phyloP scores from a whole-genome alignment of 64 coral and sea anemone genomes.

The Orbicella faveolata region DNA sequence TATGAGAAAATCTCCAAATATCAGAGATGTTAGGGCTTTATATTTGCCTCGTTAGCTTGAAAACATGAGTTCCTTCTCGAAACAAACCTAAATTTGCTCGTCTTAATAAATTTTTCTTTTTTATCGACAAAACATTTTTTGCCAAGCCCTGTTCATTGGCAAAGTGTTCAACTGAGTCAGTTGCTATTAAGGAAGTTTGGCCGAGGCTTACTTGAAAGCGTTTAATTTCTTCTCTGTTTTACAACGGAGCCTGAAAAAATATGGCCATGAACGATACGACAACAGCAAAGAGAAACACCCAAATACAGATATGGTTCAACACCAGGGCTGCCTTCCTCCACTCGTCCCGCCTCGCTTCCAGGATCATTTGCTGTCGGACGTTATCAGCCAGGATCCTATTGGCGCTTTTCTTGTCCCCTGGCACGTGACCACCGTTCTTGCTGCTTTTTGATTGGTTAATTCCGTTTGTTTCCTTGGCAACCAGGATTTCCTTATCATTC shows the following conservation, averaged over 20 bases:
- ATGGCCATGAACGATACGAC: slow-evolving; percentile 53
- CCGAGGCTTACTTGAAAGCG: too few species aligned
- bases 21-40: too few species aligned
- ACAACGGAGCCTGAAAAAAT: slow-evolving; percentile 54
- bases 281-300: slow-evolving; percentile 66
- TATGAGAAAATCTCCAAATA: too few species aligned
- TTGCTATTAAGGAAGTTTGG: too few species aligned
- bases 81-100: too few species aligned
- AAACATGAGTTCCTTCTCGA: too few species aligned
- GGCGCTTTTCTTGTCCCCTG: slow-evolving; percentile 42
- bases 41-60: too few species aligned
- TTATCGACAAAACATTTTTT: too few species aligned
- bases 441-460: background rate
- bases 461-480: background rate
- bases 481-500: background rate
- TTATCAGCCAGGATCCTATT: slow-evolving; percentile 63
- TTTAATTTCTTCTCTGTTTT: background rate
- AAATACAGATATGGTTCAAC: slow-evolving; percentile 84
- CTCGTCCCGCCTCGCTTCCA: slow-evolving; percentile 77
- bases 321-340: slow-evolving; percentile 79
- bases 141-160: too few species aligned
- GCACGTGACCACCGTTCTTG: background rate
- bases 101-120: too few species aligned
- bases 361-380: slow-evolving; percentile 50
- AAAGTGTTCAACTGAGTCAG: too few species aligned